phyloP scores from a whole-genome alignment of 2,797 vertebrate species.

The Acipenser ruthenus region DNA sequence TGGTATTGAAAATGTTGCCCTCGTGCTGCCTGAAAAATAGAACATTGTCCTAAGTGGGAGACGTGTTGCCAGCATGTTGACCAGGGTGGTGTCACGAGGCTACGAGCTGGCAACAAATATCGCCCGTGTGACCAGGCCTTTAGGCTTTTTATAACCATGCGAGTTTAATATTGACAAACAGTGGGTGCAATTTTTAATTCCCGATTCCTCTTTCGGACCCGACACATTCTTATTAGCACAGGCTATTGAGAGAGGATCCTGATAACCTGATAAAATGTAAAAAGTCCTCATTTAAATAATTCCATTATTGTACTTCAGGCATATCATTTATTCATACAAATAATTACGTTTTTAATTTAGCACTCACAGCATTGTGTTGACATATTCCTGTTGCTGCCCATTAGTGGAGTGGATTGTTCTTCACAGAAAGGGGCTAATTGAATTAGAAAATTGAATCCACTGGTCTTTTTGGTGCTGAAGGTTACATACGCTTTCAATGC shows the following conservation, averaged over 20 bases:
- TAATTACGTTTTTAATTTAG: not conserved
- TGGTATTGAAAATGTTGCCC: too few species aligned
- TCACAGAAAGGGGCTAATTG: not conserved
- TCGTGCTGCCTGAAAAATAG: too few species aligned
- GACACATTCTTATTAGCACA: too few species aligned
- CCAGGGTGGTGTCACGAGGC: too few species aligned
- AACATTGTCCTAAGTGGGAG: too few species aligned
- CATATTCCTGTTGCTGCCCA: not conserved
- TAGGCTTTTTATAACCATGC: not conserved
- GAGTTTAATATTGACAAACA: not conserved
- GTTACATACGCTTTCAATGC: not conserved
- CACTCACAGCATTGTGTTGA: not conserved
- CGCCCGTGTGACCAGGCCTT: not conserved
- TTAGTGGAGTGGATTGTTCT: constrained; percentile 3
- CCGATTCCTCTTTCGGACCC: not conserved
- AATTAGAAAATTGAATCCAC: constrained; percentile 2
- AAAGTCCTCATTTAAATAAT: not conserved
- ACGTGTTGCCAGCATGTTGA: too few species aligned
- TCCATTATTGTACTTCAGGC: constrained; percentile 1
- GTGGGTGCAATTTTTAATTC: not conserved
- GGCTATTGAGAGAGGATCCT: not conserved
- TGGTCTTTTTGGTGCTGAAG: not conserved
- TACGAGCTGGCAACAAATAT: too few species aligned
- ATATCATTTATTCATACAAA: not conserved
- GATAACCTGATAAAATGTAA: not conserved